Conservation (phyloP, 2,797 vertebrate genomes). For the Lepus townsendii region DNA sequence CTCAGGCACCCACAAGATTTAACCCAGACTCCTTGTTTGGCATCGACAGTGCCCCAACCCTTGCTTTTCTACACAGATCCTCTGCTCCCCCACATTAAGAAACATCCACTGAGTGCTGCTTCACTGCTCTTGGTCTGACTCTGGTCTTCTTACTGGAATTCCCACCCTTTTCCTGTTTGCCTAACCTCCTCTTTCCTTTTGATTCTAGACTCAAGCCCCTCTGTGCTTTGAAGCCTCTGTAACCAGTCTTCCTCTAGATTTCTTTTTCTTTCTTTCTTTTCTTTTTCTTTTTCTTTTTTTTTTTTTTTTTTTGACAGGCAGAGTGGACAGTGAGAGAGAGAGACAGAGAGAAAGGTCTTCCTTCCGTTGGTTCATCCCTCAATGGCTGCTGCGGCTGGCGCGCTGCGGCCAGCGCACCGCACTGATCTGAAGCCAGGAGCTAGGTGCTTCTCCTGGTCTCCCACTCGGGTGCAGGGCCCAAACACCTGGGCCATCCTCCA, state of each 20-base stretch:
- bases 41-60: background rate
- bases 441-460: no score
- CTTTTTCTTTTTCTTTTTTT: no score
- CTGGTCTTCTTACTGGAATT: background rate
- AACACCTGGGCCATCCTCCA: no score
- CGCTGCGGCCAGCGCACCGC: no score
- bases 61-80: background rate
- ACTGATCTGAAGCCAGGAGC: no score
- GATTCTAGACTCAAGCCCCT: background rate
- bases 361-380: no score
- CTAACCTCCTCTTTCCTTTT: background rate
- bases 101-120: background rate
- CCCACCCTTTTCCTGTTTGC: background rate
- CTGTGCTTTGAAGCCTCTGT: background rate
- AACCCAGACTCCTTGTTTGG: background rate
- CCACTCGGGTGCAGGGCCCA: no score
- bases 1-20: background rate
- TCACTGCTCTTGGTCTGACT: background rate
- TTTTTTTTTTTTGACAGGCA: no score
- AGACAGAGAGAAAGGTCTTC: no score
- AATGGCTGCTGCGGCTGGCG: no score
- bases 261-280: no score
- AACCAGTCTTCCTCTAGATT: background rate
- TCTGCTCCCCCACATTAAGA: background rate
- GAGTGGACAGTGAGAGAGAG: no score